phyloP scores from a whole-genome alignment of 1,140 invertebrate species.

The Ganaspis sp. region DNA sequence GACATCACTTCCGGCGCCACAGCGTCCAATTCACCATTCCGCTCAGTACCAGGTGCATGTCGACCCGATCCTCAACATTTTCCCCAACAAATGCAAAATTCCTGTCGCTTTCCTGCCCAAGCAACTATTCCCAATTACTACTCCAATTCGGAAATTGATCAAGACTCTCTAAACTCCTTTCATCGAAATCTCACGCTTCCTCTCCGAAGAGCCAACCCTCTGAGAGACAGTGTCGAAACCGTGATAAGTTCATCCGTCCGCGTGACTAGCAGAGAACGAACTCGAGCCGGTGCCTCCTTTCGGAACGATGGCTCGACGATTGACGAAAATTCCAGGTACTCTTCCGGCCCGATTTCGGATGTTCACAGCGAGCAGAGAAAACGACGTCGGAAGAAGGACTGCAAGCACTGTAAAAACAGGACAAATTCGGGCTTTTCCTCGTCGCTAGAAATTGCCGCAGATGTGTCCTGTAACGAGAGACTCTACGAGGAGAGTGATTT shows the following conservation, averaged over 20 bases:
- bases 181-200: slow-evolving; percentile 66
- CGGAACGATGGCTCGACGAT: background rate
- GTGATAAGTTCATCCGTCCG: slow-evolving; percentile 61
- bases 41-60: background rate
- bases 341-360: slow-evolving; percentile 21
- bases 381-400: slow-evolving; percentile 69
- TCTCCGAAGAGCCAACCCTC: slow-evolving; percentile 49
- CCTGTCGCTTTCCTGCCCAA: slow-evolving; percentile 33
- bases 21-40: slow-evolving; percentile 32
- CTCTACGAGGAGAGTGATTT: slow-evolving; percentile 1
- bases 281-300: slow-evolving; percentile 29
- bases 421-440: background rate
- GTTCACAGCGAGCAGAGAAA: slow-evolving; percentile 44
- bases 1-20: slow-evolving; percentile 57
- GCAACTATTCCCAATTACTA: background rate
- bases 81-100: slow-evolving; percentile 29
- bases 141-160: slow-evolving; percentile 26
- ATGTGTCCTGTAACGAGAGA: slow-evolving; percentile 22
- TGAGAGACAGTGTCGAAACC: slow-evolving; percentile 50
- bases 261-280: slow-evolving; percentile 60
- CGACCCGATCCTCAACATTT: background rate
- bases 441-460: background rate
- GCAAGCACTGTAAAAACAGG: slow-evolving; percentile 69
- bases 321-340: slow-evolving; percentile 26
- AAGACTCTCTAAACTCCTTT: slow-evolving; percentile 44